These are phyloP conservation scores for Oreohelix idahoensis DNA, from an alignment of 1,140 invertebrate species.

Conservation along the genomic window DNA sequence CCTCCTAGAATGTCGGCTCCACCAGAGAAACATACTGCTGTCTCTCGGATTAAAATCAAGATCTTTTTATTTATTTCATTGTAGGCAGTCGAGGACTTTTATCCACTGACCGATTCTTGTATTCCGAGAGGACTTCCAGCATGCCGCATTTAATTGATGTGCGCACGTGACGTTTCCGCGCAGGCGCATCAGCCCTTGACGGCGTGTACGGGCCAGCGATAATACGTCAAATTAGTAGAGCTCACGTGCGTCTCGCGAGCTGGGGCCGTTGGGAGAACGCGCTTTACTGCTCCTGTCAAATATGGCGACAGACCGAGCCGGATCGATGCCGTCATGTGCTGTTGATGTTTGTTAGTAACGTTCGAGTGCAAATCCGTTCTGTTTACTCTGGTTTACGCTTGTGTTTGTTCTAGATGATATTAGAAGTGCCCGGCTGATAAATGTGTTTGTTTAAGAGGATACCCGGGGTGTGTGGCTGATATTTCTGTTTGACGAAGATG, in stretches of 20 bases:
- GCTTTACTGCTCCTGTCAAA: constrained; percentile 11
- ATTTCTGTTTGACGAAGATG: too few relatives aligned
- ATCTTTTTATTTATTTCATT: too few relatives aligned
- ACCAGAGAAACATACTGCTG: too few relatives aligned
- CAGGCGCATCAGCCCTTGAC: not conserved
- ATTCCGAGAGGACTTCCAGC: too few relatives aligned
- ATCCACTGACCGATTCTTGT: too few relatives aligned
- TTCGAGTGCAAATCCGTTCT: not conserved
- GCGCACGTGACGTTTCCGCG: constrained; percentile 6
- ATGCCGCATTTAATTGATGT: constrained; percentile 7
- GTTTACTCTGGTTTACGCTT: not conserved
- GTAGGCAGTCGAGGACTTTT: too few relatives aligned
- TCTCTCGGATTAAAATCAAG: too few relatives aligned
- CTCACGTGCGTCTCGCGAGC: not conserved
- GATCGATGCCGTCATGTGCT: constrained; percentile 7
- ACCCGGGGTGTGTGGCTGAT: too few relatives aligned
- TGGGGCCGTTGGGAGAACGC: not conserved
- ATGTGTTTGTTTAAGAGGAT: too few relatives aligned
- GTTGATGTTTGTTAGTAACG: not conserved
- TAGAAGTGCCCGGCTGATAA: too few relatives aligned
- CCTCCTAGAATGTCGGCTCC: too few relatives aligned
- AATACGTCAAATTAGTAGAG: constrained; percentile 8
- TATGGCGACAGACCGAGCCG: not conserved
- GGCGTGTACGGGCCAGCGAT: not conserved
- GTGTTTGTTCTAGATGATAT: too few relatives aligned